Evolutionary conservation across 2,797 vertebrate genomes (phyloP).

Genomic region (Enteromius thamalakanensis): DNA sequence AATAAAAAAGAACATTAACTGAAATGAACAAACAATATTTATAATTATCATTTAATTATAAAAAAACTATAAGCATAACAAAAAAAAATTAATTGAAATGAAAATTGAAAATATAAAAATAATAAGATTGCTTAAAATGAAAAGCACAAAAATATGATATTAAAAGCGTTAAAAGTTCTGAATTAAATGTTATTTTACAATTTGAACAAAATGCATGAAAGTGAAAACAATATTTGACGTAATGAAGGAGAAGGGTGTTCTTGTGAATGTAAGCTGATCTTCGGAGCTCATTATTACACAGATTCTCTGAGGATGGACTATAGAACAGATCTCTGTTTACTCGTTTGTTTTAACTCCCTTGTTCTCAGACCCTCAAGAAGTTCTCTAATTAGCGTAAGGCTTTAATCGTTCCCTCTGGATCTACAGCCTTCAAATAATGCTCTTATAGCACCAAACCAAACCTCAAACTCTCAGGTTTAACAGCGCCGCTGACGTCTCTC

Average conservation of each 20-base stretch:
- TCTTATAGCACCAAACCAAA: not conserved
- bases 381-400: constrained; percentile 58
- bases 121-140: too few relatives aligned
- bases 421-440: constrained; percentile 45
- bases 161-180: too few relatives aligned
- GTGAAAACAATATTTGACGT: not conserved
- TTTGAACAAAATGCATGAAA: too few relatives aligned
- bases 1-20: too few relatives aligned
- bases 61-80: too few relatives aligned
- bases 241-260: not conserved
- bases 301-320: not conserved
- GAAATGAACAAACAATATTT: too few relatives aligned
- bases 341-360: constrained; percentile 62
- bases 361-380: constrained; percentile 52
- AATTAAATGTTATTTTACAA: too few relatives aligned
- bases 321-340: constrained; percentile 61
- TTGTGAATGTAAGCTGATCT: not conserved
- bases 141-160: too few relatives aligned
- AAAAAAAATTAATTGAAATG: too few relatives aligned
- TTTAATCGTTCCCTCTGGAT: constrained; percentile 50
- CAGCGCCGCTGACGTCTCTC: not conserved
- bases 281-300: not conserved
- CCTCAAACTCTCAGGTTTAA: not conserved
- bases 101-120: too few relatives aligned
- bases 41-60: too few relatives aligned